Evolutionary conservation across 2,113 vertebrate genomes (phyloP), one percentile per base, ranked within the genome.

Genomic region (Cyrtonyx montezumae): DNA sequence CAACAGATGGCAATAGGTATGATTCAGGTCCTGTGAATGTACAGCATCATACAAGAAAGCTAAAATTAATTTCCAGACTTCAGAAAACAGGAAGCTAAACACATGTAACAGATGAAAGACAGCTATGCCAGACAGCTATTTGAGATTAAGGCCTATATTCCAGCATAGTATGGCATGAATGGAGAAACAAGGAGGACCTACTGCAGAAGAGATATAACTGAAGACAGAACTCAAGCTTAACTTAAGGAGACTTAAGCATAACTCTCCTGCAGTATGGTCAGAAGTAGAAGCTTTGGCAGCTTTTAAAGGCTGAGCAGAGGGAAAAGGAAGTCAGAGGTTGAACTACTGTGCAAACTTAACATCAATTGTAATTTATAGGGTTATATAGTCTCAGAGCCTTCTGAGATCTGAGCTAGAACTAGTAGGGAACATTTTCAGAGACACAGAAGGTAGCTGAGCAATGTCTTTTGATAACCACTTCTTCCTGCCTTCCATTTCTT

Each of bases 61-160:
- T 96, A 96, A 95, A 97, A 95, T 93, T 94, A 87, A 77, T 79
- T 88, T 59, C 69, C 23, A 59, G 83, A 37, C 58, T 89, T 94
- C 70, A 87, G 75, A 62, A 91, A 88, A 87, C 81, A 93, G 86
- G 93, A 96, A 95, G 78, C 43, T 5, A 48, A 87, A 59, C 78
- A 84, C 88, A 91, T 67, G 63, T 76, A 93, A 71, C 48, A 84
- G 45, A 92, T 74, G 68, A 89, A 93, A 94, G 94, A 90, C 55
- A 90, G 32, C 76, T 32, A 78, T 43, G 49, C n/a, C 59, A 79
- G 40, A 26, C n/a, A 85, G 74, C 25, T 46, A 18, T 13, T 70
- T n/a, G 68, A 88, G 63, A 82, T 86, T 23, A 73, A 68, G 53
- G n/a, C 32, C 51, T 37, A 63, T 13, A n/a, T 16, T 37, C 25